Base-by-base conservation (phyloP, 2,888 invertebrate genomes). In the Rhagium mordax region DNA sequence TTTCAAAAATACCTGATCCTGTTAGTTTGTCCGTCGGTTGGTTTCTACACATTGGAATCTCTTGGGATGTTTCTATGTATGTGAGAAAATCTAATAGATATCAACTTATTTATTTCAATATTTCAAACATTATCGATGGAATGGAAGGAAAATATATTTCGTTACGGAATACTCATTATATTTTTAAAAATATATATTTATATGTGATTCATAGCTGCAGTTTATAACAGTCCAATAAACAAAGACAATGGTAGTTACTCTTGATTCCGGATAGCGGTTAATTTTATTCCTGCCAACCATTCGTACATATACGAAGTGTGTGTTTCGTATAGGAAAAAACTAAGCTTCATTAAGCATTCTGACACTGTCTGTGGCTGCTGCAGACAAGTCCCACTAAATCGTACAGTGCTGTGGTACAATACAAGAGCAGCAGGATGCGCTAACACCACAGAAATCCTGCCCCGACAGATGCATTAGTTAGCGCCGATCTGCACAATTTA, bases 361-460 rank as follows among this genome's bases (percentile, higher is more conserved):
- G 59, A 29, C 33, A 33, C 59, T 20, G 24, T 55, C 33, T 59
- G 59, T 59, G 29, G 59, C 33, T 59, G 59, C 59, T 59, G 33
- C 59, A 59, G 59, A 29, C 33, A 29, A 59, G 29, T 16, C 59
- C 29, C 16, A 24, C 59, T 29, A 16, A 27, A 59, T n/a, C 24
- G 18, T 18, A 59, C 20, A 33, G 33, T 16, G 33, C 59, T 33
- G 59, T 18, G 15, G 33, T 18, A 33, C 13, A 59, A 29, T 59
- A 60, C 66, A 61, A 61, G 49, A 62, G 67, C 62, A 18, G 13
- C 67, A 66, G 67, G 53, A 55, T 67, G 67, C 67, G 29, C 72
- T 61, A 57, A 68, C 41, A 49, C 62, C 62, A 57, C 72, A 61
- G 70, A 62, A 72, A 72, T 62, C 62, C 72, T 62, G 66, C 21